Base-by-base conservation (phyloP, 2,113 vertebrate species). In the Nothoprocta perdicaria region DNA sequence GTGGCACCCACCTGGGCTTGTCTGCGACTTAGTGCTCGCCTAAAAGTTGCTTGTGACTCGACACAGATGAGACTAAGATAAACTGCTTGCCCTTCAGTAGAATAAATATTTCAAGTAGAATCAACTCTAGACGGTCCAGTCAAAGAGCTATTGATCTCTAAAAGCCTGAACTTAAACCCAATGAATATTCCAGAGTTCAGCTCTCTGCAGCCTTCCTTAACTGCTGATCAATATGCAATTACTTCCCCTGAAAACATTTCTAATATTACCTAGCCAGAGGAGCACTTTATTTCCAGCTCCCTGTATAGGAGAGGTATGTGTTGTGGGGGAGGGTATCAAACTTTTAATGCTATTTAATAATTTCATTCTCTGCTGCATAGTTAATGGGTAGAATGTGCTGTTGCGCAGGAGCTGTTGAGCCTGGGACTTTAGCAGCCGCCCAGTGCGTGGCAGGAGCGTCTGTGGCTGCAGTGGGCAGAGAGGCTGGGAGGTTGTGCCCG, bases 101-200 rank as follows among this genome's bases (percentile, higher is more conserved):
- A 96, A 98, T 97, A 98, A 98, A 98, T 98, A 98, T 97, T 98
- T 98, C 97, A 97, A 96, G 96, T 97, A 97, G 97, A 97, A 97
- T 97, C 97, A 97, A 95, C 96, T 94, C 79, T 46, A 95, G 97
- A 97, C 97, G 97, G 96, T 94, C 95, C 97, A 94, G 97, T 96
- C 97, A 96, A 97, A 94, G 94, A 96, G 92, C 92, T 97, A 98
- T 97, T 97, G 98, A 98, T 98, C 97, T 89, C 93, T 95, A 93
- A 96, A 96, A 97, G 97, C 95, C 95, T 97, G 96, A 97, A 97
- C 96, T 97, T 97, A 95, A 97, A 82, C 89, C 94, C 95, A 76
- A 91, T 98, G 97, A 97, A 97, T 98, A 97, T 97, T 97, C 96
- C 94, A 91, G 88, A 96, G 95, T 96, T 97, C 96, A 95, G 94